Percentiles rank a stretch among this genome's conserved stretches.
These are phyloP conservation scores for Meliscaeva auricollis DNA, from an alignment of 2,888 invertebrate species.

Conservation along the genomic window DNA sequence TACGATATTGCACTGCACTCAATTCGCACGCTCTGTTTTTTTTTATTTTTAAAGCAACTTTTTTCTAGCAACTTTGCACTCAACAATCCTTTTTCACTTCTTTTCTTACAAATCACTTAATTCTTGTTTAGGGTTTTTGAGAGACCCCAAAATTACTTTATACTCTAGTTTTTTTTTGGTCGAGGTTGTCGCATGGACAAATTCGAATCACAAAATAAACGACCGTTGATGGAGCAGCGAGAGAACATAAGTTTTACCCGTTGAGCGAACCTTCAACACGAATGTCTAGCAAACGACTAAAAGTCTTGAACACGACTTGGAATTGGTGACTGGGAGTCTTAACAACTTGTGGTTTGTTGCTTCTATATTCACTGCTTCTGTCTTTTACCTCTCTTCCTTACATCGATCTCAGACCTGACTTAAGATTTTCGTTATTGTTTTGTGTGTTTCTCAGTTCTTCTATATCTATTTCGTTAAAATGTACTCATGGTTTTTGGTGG, in stretches of 20 bases:
- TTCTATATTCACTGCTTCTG: conserved; percentile 9
- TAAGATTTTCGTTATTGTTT: conserved; percentile 28
- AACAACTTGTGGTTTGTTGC: conserved; percentile 10
- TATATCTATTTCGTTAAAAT: conserved; percentile 48
- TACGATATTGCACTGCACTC: conserved; percentile 62
- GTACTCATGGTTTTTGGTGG: not conserved
- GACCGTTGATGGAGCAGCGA: conserved; percentile 31
- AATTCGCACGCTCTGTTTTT: conserved; percentile 46
- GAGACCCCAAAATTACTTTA: not conserved
- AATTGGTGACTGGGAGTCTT: conserved; percentile 46
- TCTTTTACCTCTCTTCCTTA: conserved; percentile 1
- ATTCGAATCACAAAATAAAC: conserved; percentile 23
- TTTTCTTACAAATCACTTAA: conserved; percentile 11
- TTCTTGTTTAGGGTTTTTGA: conserved; percentile 6
- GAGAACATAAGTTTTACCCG: conserved; percentile 18
- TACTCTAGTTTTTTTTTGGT: not conserved
- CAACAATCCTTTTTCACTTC: not conserved
- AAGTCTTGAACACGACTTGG: conserved; percentile 51
- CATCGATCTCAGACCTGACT: not conserved
- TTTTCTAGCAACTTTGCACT: not conserved
- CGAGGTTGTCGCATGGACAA: conserved; percentile 10
- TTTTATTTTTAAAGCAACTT: conserved; percentile 20
- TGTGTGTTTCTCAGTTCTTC: conserved; percentile 22
- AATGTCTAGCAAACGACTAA: conserved; percentile 67
- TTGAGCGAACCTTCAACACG: conserved; percentile 58